These are phyloP conservation scores for Eupithecia tripunctaria DNA, from an alignment of 2,888 invertebrate species.

Conservation along the genomic window DNA sequence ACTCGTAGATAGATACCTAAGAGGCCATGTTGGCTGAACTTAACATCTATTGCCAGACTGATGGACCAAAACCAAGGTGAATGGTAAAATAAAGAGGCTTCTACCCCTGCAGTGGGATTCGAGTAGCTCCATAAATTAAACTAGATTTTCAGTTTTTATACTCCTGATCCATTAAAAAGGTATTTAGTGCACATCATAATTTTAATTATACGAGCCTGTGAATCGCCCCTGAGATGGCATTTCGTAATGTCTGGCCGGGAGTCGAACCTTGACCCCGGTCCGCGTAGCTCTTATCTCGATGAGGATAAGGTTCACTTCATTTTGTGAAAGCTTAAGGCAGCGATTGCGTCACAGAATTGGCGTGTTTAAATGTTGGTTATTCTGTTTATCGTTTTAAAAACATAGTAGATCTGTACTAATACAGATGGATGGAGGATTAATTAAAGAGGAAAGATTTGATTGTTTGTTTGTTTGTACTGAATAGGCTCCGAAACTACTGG, in stretches of 20 bases:
- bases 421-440: too few species aligned
- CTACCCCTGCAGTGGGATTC: too few species aligned
- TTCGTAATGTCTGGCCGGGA: conserved; percentile 17
- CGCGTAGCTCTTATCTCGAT: conserved; percentile 8
- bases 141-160: neutral
- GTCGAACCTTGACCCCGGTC: conserved; percentile 26
- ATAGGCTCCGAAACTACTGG: too few species aligned
- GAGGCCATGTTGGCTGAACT: too few species aligned
- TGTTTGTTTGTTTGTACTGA: too few species aligned
- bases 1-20: too few species aligned
- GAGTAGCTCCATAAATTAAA: neutral
- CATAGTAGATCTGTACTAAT: neutral
- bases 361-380: neutral
- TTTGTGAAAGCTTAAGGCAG: conserved; percentile 16
- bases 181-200: neutral
- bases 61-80: too few species aligned
- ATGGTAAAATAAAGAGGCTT: too few species aligned
- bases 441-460: too few species aligned
- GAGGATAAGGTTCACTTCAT: conserved; percentile 17
- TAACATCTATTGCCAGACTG: too few species aligned
- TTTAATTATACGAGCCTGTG: neutral
- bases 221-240: conserved; percentile 3
- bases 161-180: neutral
- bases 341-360: neutral
- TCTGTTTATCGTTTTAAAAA: neutral